These are phyloP conservation scores for Bos taurus DNA, from an alignment of 2,113 vertebrate species.

Conservation along the genomic window DNA sequence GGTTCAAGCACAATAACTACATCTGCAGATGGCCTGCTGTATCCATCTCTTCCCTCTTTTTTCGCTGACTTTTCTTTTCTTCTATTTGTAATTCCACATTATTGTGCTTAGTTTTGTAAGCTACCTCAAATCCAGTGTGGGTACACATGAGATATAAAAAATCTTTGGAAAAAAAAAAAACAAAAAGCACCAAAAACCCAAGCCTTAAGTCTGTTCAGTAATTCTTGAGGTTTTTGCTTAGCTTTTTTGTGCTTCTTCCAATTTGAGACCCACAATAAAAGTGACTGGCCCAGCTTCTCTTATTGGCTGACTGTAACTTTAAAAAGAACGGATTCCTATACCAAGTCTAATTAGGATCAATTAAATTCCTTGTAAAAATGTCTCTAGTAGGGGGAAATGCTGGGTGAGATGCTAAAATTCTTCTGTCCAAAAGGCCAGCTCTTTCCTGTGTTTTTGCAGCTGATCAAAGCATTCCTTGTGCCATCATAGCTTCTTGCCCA, in stretches of 20 bases:
- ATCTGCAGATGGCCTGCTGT: rapidly evolving
- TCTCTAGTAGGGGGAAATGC: slow-evolving; percentile 52
- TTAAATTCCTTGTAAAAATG: slow-evolving; percentile 69
- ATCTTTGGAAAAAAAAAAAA: background rate
- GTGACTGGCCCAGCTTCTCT: slow-evolving; percentile 54
- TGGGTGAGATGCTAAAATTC: slow-evolving; percentile 34
- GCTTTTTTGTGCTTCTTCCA: background rate
- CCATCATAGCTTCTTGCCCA: background rate
- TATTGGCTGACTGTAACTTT: slow-evolving; percentile 28
- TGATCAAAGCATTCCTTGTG: background rate
- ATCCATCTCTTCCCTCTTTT: background rate
- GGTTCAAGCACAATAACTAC: rapidly evolving
- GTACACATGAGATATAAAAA: background rate
- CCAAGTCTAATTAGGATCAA: slow-evolving; percentile 48
- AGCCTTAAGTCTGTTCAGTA: slow-evolving; percentile 1
- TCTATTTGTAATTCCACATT: background rate
- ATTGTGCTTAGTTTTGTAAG: background rate
- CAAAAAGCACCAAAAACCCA: background rate
- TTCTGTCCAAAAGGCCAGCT: slow-evolving; percentile 32
- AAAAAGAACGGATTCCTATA: slow-evolving; percentile 57
- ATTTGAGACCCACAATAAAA: slow-evolving; percentile 5
- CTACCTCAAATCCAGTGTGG: background rate
- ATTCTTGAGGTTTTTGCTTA: slow-evolving; percentile 48
- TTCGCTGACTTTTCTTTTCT: background rate
- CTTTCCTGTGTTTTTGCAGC: background rate